These are phyloP conservation scores for Dermolepida albohirtum DNA, from an alignment of 2,888 invertebrate species.

Conservation along the genomic window DNA sequence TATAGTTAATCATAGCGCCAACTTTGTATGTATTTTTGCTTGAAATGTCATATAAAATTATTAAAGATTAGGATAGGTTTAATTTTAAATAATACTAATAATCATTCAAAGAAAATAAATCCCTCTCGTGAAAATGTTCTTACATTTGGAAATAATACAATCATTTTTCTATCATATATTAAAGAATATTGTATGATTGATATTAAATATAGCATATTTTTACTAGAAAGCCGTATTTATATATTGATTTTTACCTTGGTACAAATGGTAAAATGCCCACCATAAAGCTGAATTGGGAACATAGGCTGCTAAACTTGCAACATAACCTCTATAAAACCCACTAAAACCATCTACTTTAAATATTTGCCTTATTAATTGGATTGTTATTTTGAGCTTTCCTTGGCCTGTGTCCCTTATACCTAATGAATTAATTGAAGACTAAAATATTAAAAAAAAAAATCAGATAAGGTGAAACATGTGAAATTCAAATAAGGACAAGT, in stretches of 20 bases:
- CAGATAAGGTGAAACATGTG: neutral
- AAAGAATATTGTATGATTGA: too few species aligned
- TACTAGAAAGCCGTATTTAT: neutral
- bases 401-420: conserved; percentile 75
- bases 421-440: conserved; percentile 67
- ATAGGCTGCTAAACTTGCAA: conserved; percentile 91
- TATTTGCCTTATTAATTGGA: conserved; percentile 82
- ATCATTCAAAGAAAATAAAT: too few species aligned
- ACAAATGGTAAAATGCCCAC: conserved; percentile 96
- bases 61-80: too few species aligned
- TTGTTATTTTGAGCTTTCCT: conserved; percentile 76
- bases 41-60: too few species aligned
- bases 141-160: too few species aligned
- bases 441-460: conserved; percentile 1
- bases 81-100: too few species aligned
- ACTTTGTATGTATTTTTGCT: too few species aligned
- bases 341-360: conserved; percentile 83
- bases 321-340: conserved; percentile 95
- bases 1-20: too few species aligned
- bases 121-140: too few species aligned
- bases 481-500: conserved; percentile 45
- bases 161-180: too few species aligned
- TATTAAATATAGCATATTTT: neutral
- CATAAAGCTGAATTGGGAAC: conserved; percentile 98
- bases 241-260: conserved; percentile 77